A percentile compares a stretch with the other conserved stretches of the same genome.
These are phyloP conservation scores for Diplosoma virens DNA, from an alignment of 23 tunicate genomes.

Conservation along the genomic window DNA sequence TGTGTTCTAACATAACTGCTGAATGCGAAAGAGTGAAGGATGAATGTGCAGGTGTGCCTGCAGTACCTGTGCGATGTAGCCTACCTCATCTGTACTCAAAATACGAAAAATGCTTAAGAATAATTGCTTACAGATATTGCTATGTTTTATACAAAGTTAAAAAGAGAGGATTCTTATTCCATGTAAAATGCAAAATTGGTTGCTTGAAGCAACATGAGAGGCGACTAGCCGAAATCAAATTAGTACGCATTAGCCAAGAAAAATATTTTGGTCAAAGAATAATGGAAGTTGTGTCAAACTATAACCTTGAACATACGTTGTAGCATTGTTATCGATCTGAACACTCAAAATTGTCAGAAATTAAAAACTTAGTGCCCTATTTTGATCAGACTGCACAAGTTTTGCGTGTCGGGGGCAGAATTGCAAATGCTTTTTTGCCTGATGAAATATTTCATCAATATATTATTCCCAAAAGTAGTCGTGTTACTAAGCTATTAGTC, in stretches of 20 bases:
- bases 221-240: neutral
- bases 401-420: constrained; percentile 24
- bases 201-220: neutral
- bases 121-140: constrained; percentile 14
- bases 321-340: neutral
- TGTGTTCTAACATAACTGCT: too few species aligned
- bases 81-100: neutral
- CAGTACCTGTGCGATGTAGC: too few species aligned
- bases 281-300: neutral
- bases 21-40: too few species aligned
- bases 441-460: constrained; percentile 1
- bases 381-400: neutral
- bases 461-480: neutral
- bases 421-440: neutral
- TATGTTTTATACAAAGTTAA: neutral
- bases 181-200: neutral
- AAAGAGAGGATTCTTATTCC: neutral
- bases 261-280: neutral
- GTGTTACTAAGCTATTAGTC: neutral
- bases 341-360: neutral
- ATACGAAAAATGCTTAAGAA: neutral
- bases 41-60: too few species aligned
- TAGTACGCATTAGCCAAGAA: constrained; percentile 15
- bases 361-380: constrained; percentile 7
- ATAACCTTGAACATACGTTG: neutral